Base-by-base conservation (phyloP, 2,888 invertebrate species). In the Opisthograptis luteolata region DNA sequence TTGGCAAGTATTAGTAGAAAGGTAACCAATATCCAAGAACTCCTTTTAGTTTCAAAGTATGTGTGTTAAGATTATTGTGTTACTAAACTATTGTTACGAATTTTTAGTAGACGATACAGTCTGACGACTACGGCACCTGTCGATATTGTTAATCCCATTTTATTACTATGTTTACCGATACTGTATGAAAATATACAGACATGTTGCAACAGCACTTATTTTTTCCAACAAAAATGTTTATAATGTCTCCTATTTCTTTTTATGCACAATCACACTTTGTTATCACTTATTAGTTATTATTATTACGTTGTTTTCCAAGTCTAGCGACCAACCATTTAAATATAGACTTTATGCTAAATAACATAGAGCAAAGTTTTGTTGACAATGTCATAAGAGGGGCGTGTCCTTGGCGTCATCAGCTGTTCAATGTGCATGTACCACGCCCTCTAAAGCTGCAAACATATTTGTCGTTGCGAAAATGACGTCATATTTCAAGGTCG, bases 361-460 rank as follows among this genome's bases (percentile, higher is more conserved):
- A 6, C 9, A 35, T 28, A n/a, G 7, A 34, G 46, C 14, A 6
- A 13, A 14, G 0, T 10, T 22, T 28, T n/a, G 12, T 6, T 13
- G 1, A 6, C 2, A 25, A n/a, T 7, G 27, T 6, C 12, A 12
- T 5, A 17, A 9, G 32, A 25, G 12, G 32, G 46, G 46, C 40
- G 46, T 40, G 46, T 9, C 19, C 20, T n/a, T n/a, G 7, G 2
- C 27, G 17, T 6, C 37, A 15, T 17, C 17, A 32, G 13, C 7
- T 7, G 14, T 27, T 4, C 10, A 9, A 13, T 10, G 13, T n/a
- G 9, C 12, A 28, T 15, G 7, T 7, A 14, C 32, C 40, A 47
- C 47, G 40, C 40, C 47, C 39, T 27, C 28, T 28, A 5, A 17
- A 17, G 14, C 14, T 24, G n/a, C 13, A 27, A 3, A n/a, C 30